Percentiles rank a stretch among this genome's conserved stretches.
Evolutionary conservation across 1,140 invertebrate genomes (phyloP).

Genomic region (Cherax quadricarinatus): DNA sequence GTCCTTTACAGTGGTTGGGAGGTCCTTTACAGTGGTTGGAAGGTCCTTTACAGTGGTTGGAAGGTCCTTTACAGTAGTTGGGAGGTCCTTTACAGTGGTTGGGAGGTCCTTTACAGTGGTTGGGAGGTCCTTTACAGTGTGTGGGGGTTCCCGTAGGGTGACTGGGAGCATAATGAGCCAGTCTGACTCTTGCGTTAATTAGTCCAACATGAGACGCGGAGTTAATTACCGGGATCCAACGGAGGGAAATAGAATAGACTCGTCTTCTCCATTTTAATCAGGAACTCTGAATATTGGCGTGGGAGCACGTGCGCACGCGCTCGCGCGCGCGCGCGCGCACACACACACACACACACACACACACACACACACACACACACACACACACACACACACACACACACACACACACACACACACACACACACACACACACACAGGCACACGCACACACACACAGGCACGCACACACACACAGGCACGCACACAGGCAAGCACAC

Average conservation of each 20-base stretch:
- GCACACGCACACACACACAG: background rate
- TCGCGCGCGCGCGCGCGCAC: background rate
- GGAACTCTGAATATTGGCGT: background rate
- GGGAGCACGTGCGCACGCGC: background rate
- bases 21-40: too few species aligned
- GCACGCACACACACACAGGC: too few species aligned
- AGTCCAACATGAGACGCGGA: slow-evolving; percentile 34
- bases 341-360: slow-evolving; percentile 12
- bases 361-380: slow-evolving; percentile 19
- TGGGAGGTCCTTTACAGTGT: background rate
- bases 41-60: too few species aligned
- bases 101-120: too few species aligned
- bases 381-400: slow-evolving; percentile 10
- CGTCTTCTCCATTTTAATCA: slow-evolving; percentile 35
- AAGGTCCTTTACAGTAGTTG: too few species aligned
- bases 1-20: too few species aligned
- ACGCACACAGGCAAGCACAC: too few species aligned
- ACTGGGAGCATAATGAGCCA: slow-evolving; percentile 28
- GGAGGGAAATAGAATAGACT: slow-evolving; percentile 34
- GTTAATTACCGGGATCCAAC: slow-evolving; percentile 41
- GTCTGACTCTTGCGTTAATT: slow-evolving; percentile 34
- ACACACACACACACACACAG: slow-evolving; percentile 2
- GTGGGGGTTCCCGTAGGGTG: slow-evolving; percentile 8
- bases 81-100: too few species aligned
- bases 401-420: slow-evolving; percentile 14